phyloP scores from a whole-genome alignment of 2,797 vertebrate genomes.

The Aphelocoma californica region DNA sequence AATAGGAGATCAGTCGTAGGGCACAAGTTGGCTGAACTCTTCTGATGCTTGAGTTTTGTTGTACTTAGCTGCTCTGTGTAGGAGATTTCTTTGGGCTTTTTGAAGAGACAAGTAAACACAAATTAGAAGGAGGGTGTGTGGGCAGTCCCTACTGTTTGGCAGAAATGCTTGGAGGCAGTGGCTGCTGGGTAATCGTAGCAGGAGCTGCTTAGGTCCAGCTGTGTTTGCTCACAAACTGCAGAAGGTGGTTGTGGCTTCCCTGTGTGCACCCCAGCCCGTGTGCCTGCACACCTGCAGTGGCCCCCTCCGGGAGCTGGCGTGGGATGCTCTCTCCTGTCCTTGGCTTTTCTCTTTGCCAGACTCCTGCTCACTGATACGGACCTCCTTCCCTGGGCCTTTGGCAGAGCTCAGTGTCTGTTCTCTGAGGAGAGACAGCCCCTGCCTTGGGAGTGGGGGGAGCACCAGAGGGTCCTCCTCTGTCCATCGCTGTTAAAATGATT shows the following conservation, averaged over 20 bases:
- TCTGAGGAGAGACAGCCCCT: neutral
- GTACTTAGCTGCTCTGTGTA: neutral
- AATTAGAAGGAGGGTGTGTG: conserved; percentile 23
- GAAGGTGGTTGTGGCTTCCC: conserved; percentile 39
- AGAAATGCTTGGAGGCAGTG: conserved; percentile 3
- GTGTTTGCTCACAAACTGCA: conserved; percentile 54
- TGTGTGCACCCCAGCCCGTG: neutral
- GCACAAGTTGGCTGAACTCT: conserved; percentile 41
- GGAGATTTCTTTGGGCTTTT: conserved; percentile 44
- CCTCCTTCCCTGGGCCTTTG: neutral
- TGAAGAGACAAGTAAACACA: conserved; percentile 17
- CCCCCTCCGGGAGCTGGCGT: neutral
- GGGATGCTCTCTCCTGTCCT: neutral
- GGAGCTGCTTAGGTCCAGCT: conserved; percentile 9
- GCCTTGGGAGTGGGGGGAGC: neutral
- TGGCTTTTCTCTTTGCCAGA: neutral
- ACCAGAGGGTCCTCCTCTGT: neutral
- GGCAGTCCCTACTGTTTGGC: neutral
- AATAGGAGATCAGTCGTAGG: conserved; percentile 58
- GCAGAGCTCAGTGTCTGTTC: neutral
- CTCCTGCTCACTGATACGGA: neutral
- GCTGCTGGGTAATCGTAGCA: conserved; percentile 36
- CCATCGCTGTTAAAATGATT: accelerated
- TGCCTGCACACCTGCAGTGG: neutral
- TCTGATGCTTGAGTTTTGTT: conserved; percentile 60